These are phyloP conservation scores for Drosophila siamana DNA, from an alignment of 2,888 invertebrate genomes.

Conservation along the genomic window DNA sequence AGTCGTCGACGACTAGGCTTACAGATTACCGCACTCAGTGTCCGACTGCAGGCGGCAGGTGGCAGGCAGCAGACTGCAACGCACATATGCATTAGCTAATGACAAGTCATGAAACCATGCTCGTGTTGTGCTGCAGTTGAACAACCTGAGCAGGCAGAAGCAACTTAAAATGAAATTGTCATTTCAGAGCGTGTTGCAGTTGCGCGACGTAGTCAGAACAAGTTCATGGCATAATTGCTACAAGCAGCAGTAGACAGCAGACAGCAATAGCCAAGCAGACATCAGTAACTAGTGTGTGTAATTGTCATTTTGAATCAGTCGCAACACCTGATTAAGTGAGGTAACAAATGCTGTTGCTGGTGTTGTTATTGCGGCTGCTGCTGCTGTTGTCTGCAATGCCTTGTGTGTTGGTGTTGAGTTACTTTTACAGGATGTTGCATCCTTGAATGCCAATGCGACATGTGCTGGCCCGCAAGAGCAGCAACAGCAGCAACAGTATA, in stretches of 20 bases:
- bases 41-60: conserved; percentile 7
- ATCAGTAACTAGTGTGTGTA: conserved; percentile 73
- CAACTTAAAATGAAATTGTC: conserved; percentile 79
- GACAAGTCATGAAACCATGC: conserved; percentile 77
- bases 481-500: conserved; percentile 73
- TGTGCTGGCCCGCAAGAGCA: conserved; percentile 61
- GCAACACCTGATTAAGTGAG: conserved; percentile 84
- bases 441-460: conserved; percentile 76
- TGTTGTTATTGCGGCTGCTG: conserved; percentile 29
- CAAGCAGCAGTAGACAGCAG: conserved; percentile 50
- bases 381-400: conserved; percentile 41
- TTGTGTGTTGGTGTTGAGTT: conserved; percentile 64
- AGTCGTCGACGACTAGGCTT: conserved; percentile 32
- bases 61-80: conserved; percentile 16
- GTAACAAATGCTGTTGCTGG: conserved; percentile 61
- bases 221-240: conserved; percentile 79
- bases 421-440: conserved; percentile 60
- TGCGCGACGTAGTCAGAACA: conserved; percentile 70
- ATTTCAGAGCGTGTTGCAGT: conserved; percentile 69
- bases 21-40: conserved; percentile 52
- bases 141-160: conserved; percentile 54
- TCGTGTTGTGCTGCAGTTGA: conserved; percentile 60
- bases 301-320: conserved; percentile 83
- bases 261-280: conserved; percentile 40
- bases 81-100: conserved; percentile 72